Conservation (phyloP, 2,888 invertebrate species). For the Drosophila neonasuta region DNA sequence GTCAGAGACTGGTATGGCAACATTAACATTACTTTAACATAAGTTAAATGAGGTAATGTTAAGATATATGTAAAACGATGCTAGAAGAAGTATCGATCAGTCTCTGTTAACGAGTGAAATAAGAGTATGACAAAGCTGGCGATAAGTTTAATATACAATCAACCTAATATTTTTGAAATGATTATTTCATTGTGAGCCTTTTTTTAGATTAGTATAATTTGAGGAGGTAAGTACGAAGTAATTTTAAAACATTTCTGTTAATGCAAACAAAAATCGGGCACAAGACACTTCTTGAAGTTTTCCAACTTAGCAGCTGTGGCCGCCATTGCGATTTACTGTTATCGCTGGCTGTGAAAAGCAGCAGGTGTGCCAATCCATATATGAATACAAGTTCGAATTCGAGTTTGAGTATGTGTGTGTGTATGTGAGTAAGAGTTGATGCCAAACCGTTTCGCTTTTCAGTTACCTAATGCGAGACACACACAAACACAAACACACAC, state of each 20-base stretch:
- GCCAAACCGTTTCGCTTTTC: slow-evolving; percentile 46
- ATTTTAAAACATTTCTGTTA: not conserved
- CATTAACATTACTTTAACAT: too few relatives aligned
- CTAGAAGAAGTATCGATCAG: too few relatives aligned
- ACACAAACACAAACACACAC: not conserved
- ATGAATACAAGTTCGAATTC: not conserved
- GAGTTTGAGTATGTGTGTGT: not conserved
- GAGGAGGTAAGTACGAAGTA: not conserved
- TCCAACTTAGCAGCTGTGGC: slow-evolving; percentile 47
- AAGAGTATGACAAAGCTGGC: too few relatives aligned
- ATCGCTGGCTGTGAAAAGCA: slow-evolving; percentile 57
- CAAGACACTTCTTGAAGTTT: slow-evolving; percentile 20
- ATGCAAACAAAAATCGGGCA: slow-evolving; percentile 14
- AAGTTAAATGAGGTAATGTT: too few relatives aligned
- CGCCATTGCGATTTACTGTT: slow-evolving; percentile 55
- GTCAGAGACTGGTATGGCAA: too few relatives aligned
- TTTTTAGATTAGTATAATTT: not conserved
- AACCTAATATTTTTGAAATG: not conserved
- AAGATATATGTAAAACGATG: too few relatives aligned
- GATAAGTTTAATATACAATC: too few relatives aligned
- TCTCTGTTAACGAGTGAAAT: too few relatives aligned
- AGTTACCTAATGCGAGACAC: slow-evolving; percentile 51
- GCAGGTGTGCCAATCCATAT: slow-evolving; percentile 67
- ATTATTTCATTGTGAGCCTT: not conserved
- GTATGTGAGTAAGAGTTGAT: slow-evolving; percentile 7